Evolutionary conservation across 2,113 vertebrate species (phyloP).

Genomic region (Microcebus lehilahytsara): DNA sequence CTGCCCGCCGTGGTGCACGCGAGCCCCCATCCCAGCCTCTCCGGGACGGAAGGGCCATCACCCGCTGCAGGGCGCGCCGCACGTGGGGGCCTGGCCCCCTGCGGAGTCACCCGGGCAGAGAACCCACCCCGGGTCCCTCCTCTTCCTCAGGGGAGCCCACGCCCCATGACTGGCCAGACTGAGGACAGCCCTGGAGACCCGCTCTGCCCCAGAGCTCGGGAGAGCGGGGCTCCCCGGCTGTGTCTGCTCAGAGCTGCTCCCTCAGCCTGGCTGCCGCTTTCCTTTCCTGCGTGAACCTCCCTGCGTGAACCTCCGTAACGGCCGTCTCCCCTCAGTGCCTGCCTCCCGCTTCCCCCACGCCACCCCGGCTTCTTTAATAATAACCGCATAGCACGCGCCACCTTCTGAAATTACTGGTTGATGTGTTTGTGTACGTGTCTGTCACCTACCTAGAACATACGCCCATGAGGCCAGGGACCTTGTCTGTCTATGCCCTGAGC

Average conservation of each 20-base stretch:
- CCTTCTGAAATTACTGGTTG: too few species aligned
- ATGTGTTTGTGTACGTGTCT: background rate
- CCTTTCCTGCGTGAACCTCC: too few species aligned
- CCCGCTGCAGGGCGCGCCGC: too few species aligned
- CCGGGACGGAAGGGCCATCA: accelerated
- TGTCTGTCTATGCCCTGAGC: background rate
- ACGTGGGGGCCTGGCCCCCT: too few species aligned
- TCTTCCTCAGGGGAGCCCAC: background rate
- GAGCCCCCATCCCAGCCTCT: background rate
- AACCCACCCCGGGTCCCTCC: background rate
- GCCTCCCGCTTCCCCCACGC: background rate
- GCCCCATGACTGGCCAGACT: background rate
- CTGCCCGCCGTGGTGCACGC: background rate
- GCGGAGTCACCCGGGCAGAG: background rate
- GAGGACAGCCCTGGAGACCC: background rate
- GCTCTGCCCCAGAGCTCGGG: background rate
- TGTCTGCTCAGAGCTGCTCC: background rate
- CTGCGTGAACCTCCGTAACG: too few species aligned
- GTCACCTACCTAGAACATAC: background rate
- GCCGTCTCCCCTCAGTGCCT: background rate
- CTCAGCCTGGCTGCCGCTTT: background rate
- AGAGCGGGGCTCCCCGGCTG: background rate
- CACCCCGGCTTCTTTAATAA: background rate
- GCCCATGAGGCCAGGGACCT: background rate
- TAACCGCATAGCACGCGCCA: background rate